phyloP scores from a whole-genome alignment of 2,113 vertebrate genomes.

The Philantomba maxwellii region DNA sequence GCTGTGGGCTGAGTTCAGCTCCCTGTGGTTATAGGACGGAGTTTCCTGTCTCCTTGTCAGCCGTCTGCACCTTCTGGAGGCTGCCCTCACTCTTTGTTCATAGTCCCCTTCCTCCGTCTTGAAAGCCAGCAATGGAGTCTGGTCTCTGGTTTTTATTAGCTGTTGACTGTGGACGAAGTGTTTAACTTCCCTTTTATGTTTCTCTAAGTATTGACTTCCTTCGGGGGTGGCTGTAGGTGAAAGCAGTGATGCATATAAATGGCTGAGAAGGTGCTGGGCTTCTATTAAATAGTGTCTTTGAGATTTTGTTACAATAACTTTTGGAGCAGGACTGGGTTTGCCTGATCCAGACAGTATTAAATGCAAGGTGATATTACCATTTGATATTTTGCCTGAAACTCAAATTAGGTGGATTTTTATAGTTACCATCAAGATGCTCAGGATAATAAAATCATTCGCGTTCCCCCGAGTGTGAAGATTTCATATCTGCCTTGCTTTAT shows the following conservation, averaged over 20 bases:
- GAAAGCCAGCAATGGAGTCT: background rate
- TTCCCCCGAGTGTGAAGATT: slow-evolving; percentile 19
- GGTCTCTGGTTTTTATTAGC: background rate
- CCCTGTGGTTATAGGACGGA: background rate
- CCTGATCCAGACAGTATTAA: background rate
- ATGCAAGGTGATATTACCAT: background rate
- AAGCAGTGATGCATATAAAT: background rate
- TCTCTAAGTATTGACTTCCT: background rate
- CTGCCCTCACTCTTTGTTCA: fast-evolving
- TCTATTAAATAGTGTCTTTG: background rate
- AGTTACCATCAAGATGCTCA: slow-evolving; percentile 1
- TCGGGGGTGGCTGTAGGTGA: background rate
- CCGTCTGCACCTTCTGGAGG: background rate
- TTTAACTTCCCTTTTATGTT: background rate
- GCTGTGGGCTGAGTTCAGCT: background rate
- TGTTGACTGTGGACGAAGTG: background rate
- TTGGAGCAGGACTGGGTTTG: background rate
- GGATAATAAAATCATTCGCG: slow-evolving; percentile 49
- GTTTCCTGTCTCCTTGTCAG: background rate
- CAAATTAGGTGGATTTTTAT: slow-evolving; percentile 51
- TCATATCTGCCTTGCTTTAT: slow-evolving; percentile 45
- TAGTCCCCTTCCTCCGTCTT: background rate
- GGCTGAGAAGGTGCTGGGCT: background rate
- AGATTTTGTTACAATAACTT: background rate
- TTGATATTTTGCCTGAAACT: slow-evolving; percentile 43